Evolutionary conservation across 2,797 vertebrate species (phyloP), one percentile per base, ranked within the genome.

Genomic region (Masticophis lateralis): DNA sequence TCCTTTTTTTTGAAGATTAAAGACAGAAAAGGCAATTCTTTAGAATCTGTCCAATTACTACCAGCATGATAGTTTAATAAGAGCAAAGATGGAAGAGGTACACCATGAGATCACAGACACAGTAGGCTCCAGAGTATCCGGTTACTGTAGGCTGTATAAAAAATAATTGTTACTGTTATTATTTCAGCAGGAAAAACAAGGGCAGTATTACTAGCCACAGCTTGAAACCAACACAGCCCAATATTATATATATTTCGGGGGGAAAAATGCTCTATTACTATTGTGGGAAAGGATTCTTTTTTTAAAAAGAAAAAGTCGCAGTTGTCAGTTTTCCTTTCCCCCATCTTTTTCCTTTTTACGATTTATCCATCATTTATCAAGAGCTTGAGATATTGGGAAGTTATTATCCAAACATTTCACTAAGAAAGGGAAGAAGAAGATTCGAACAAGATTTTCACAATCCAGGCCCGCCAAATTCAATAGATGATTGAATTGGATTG

Each of bases 231-330:
- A 96, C 9, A 2, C 74, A 83, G 20, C 96, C 88, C 95, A 92
- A 86, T 95, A 96, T 95, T 95, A 97, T 96, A 96, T 96, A 96
- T 96, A 96, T 95, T 96, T 94, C 37, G 14, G 5, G 1, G 94
- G 95, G 95, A 96, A 7, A 90, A 69, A 94, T 93, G 87, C 96
- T 97, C 96, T 56, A 95, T 94, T 93, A 95, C 94, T 79, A 94
- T 96, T 97, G 91, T 96, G 95, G 94, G 22, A 43, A 96, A 95
- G n/a, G 94, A 16, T 79, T 32, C 1, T 27, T 90, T 27, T 25
- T 25, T 47, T 4, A 20, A 20, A 2, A 20, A 18, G 16, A 74
- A 79, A 79, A 79, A 74, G 20, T 25, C 5, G 37, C 25, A 25
- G 37, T 37, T 83, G 37, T 83, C 10, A 12, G 20, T 47, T 83